Evolutionary conservation across 2,888 invertebrate genomes (phyloP).

Genomic region (Diachrysia chrysitis): DNA sequence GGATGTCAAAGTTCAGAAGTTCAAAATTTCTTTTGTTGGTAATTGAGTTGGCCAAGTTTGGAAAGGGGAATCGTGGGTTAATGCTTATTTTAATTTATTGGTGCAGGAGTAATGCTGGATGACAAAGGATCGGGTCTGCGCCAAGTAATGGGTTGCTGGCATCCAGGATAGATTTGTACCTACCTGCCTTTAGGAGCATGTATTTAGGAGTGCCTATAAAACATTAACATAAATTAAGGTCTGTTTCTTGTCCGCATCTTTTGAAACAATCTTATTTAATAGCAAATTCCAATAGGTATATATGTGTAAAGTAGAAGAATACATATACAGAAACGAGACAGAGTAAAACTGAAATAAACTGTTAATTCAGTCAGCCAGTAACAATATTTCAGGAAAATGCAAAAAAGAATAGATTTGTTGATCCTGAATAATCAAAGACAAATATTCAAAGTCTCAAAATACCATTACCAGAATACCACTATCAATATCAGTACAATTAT

Average conservation of each 20-base stretch:
- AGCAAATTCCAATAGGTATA: too few species aligned
- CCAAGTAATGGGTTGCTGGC: constrained; percentile 22
- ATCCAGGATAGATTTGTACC: neutral
- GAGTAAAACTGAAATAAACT: too few species aligned
- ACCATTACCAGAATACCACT: neutral
- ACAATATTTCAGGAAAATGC: neutral
- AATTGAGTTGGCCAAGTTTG: constrained; percentile 71
- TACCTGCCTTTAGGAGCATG: neutral
- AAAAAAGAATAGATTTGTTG: neutral
- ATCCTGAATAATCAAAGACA: neutral
- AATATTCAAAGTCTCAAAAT: neutral
- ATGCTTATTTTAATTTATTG: constrained; percentile 61
- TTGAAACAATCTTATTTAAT: too few species aligned
- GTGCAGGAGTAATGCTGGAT: constrained; percentile 53
- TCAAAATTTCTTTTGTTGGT: constrained; percentile 72
- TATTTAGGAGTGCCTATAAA: neutral
- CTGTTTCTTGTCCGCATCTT: too few species aligned
- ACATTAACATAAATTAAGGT: too few species aligned
- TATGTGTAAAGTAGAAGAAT: too few species aligned
- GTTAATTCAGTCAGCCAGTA: too few species aligned
- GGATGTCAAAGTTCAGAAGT: constrained; percentile 64
- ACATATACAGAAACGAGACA: too few species aligned
- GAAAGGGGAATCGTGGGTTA: constrained; percentile 65
- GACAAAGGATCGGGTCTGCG: constrained; percentile 35
- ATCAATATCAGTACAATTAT: constrained; percentile 16